Conservation (phyloP, 2,888 invertebrate species). For the Xiphydria camelus region DNA sequence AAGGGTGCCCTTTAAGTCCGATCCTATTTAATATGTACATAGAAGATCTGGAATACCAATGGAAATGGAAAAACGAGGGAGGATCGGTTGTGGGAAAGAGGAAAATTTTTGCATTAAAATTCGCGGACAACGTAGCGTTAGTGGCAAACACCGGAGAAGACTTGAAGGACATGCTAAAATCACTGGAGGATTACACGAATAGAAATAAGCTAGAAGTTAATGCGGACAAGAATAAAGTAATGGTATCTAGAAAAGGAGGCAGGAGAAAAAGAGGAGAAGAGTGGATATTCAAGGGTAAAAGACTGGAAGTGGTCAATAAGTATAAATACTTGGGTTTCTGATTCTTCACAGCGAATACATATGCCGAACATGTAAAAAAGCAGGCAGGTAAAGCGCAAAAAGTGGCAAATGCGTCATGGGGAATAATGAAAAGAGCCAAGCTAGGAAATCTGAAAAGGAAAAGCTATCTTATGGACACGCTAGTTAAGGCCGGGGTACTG, state of each 20-base stretch:
- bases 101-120: conserved; percentile 12
- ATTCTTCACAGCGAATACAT: neutral
- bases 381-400: neutral
- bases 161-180: conserved; percentile 5
- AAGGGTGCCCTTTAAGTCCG: conserved; percentile 23
- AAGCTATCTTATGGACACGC: neutral
- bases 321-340: conserved; percentile 4
- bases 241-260: conserved; percentile 10
- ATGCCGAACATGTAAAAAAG: neutral
- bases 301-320: conserved; percentile 1
- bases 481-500: neutral
- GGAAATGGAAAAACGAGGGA: conserved; percentile 6
- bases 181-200: neutral
- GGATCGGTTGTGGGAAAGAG: conserved; percentile 8
- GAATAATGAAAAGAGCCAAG: neutral
- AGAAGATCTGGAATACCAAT: conserved; percentile 20
- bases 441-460: neutral
- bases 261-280: conserved; percentile 3
- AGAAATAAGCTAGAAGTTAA: too few species aligned
- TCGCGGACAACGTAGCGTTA: conserved; percentile 10
- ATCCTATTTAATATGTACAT: conserved; percentile 18
- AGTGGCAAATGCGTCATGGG: neutral
- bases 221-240: conserved; percentile 17
- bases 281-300: neutral
- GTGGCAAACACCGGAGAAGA: conserved; percentile 6